A percentile compares a stretch with the other conserved stretches of the same genome.
Evolutionary conservation across 2,113 vertebrate genomes (phyloP).

Genomic region (Tachysurus fulvidraco): DNA sequence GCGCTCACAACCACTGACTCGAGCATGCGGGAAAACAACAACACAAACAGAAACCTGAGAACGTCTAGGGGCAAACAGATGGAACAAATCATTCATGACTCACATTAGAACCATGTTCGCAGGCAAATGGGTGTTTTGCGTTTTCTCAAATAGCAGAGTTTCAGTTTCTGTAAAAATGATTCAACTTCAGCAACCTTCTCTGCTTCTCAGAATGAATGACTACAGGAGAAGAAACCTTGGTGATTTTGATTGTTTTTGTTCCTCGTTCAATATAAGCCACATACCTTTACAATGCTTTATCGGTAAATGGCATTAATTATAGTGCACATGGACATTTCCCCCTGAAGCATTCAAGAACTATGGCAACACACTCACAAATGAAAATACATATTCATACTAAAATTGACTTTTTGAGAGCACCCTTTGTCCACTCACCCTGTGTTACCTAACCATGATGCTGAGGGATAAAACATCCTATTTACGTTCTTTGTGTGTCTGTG

Average conservation of each 20-base stretch:
- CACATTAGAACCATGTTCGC: slow-evolving; percentile 12
- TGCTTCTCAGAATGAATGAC: slow-evolving; percentile 59
- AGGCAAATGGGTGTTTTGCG: slow-evolving; percentile 23
- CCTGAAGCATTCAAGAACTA: slow-evolving; percentile 12
- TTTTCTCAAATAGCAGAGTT: slow-evolving; percentile 46
- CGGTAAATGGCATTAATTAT: background rate
- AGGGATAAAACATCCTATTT: slow-evolving; percentile 2
- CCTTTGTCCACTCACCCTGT: slow-evolving; percentile 50
- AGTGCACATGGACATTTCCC: background rate
- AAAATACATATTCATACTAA: background rate
- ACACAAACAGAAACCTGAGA: slow-evolving; percentile 33
- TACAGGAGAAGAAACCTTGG: slow-evolving; percentile 52
- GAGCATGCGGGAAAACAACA: slow-evolving; percentile 2
- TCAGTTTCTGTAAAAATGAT: slow-evolving; percentile 55
- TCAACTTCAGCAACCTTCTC: slow-evolving; percentile 44
- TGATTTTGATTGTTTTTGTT: slow-evolving; percentile 9
- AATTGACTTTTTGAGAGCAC: background rate
- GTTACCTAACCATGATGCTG: slow-evolving; percentile 34
- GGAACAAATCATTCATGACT: slow-evolving; percentile 39
- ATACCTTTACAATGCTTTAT: background rate
- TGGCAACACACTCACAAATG: slow-evolving; percentile 55
- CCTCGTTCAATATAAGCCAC: background rate
- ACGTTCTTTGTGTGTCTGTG: slow-evolving; percentile 20
- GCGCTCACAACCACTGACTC: background rate
- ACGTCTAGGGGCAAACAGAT: slow-evolving; percentile 27